Evolutionary conservation across 2,797 vertebrate species (phyloP).

Genomic region (Prionace glauca): DNA sequence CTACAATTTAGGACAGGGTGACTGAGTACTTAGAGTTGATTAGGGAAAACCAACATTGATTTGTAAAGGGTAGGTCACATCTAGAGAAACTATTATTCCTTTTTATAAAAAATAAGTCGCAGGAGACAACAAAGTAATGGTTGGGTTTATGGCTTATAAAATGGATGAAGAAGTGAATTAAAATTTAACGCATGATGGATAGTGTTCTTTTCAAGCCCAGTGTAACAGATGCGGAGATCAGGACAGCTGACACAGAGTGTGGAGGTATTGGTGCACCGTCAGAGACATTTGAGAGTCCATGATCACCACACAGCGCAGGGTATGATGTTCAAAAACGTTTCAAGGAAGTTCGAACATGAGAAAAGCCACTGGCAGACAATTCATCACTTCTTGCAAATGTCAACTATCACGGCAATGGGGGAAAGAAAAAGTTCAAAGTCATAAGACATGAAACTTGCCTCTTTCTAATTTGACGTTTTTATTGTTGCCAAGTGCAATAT

Average conservation of each 20-base stretch:
- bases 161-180: constrained; percentile 12
- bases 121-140: neutral
- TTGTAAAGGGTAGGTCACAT: neutral
- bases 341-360: neutral
- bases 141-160: neutral
- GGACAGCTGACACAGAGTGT: neutral
- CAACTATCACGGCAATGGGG: neutral
- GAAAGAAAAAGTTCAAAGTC: neutral
- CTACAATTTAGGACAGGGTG: neutral
- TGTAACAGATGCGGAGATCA: neutral
- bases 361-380: neutral
- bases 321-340: neutral
- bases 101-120: neutral
- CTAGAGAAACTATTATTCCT: too few relatives aligned
- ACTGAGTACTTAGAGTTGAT: neutral
- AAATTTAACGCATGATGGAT: neutral
- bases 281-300: too few relatives aligned
- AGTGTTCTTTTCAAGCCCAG: neutral
- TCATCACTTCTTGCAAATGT: neutral
- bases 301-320: neutral
- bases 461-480: neutral
- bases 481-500: neutral
- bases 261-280: too few relatives aligned
- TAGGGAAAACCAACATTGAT: neutral
- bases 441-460: neutral